Conservation (phyloP, 1,140 invertebrate genomes). For the Philotrypesis tridentata region DNA sequence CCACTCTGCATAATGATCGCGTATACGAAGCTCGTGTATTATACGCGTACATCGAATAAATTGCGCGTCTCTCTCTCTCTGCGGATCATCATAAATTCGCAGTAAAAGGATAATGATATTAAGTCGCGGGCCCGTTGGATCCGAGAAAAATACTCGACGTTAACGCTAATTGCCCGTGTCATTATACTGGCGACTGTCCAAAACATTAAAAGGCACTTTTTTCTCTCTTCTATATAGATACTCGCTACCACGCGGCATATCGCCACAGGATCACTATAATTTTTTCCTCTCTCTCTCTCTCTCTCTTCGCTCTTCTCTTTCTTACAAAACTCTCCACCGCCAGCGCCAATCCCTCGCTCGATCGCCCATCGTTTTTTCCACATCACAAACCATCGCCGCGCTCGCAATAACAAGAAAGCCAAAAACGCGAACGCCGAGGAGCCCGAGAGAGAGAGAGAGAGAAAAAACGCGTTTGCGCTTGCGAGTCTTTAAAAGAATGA, state of each 20-base stretch:
- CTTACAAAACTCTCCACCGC: slow-evolving; percentile 19
- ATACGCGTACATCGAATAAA: not conserved
- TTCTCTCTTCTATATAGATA: not conserved
- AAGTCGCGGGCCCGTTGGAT: not conserved
- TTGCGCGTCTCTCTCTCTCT: not conserved
- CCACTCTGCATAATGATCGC: not conserved
- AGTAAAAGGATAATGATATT: slow-evolving; percentile 13
- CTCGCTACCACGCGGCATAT: not conserved
- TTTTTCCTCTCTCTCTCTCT: not conserved
- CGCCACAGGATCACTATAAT: slow-evolving; percentile 17
- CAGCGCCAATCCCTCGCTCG: not conserved
- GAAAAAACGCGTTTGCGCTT: not conserved
- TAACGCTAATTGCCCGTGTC: slow-evolving; percentile 23
- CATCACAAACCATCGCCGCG: slow-evolving; percentile 3
- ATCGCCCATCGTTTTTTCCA: slow-evolving; percentile 27
- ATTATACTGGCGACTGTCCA: not conserved
- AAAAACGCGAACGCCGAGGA: not conserved
- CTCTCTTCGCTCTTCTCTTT: not conserved
- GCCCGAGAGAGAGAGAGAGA: not conserved
- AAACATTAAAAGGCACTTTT: not conserved
- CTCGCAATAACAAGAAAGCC: slow-evolving; percentile 11
- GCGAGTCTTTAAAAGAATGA: not conserved
- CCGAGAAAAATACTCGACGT: not conserved
- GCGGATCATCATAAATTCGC: not conserved
- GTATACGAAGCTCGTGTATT: too few relatives aligned